Evolutionary conservation across 2,797 vertebrate species (phyloP).

Genomic region (Cossypha heuglini): DNA sequence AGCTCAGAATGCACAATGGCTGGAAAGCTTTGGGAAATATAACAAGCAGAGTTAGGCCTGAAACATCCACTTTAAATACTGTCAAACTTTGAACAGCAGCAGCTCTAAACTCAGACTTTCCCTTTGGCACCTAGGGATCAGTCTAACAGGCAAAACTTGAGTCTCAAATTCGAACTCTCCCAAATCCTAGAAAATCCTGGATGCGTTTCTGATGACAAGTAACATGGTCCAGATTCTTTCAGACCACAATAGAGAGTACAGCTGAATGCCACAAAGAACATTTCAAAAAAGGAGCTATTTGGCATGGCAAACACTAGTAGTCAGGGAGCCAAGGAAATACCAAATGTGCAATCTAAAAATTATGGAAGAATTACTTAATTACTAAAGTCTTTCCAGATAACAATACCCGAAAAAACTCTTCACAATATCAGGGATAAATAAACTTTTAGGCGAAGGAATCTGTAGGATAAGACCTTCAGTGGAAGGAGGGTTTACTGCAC

Average conservation of each 20-base stretch:
- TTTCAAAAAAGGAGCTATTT: not conserved
- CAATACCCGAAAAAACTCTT: not conserved
- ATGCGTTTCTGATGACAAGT: slow-evolving; percentile 28
- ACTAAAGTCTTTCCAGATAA: not conserved
- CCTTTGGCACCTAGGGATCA: not conserved
- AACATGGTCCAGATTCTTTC: slow-evolving; percentile 29
- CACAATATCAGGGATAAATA: not conserved
- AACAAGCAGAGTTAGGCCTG: slow-evolving; percentile 51
- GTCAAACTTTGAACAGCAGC: slow-evolving; percentile 44
- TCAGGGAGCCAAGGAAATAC: not conserved
- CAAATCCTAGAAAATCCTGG: slow-evolving; percentile 42
- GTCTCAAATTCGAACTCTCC: not conserved
- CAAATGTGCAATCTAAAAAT: not conserved
- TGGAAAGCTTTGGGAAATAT: slow-evolving; percentile 45
- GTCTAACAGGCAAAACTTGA: not conserved
- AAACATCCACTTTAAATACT: slow-evolving; percentile 46
- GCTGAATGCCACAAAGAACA: not conserved
- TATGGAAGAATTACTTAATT: not conserved
- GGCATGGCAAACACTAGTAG: not conserved
- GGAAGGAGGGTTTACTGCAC: not conserved
- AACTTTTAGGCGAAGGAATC: not conserved
- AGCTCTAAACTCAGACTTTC: slow-evolving; percentile 45
- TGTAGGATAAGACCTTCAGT: not conserved
- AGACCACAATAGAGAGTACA: not conserved
- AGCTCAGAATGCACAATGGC: slow-evolving; percentile 51